phyloP scores from a whole-genome alignment of 2,113 vertebrate species.

The Seriola dumerili region DNA sequence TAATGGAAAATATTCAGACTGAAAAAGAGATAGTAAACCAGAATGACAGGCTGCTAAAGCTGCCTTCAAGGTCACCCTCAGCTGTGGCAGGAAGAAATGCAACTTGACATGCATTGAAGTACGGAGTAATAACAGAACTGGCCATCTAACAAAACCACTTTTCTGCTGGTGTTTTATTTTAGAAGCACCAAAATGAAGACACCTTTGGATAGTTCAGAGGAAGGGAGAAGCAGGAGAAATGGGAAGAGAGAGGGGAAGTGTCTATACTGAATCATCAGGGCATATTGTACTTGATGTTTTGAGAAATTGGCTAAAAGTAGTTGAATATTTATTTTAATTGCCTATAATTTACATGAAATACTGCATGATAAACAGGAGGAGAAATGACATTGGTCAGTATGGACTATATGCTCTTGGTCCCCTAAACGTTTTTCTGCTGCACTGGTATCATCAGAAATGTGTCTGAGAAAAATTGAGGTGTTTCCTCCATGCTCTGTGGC shows the following conservation, averaged over 20 bases:
- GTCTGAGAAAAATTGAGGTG: too few species aligned
- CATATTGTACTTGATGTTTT: not conserved
- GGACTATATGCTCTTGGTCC: not conserved
- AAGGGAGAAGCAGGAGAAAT: not conserved
- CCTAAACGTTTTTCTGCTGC: not conserved
- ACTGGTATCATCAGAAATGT: not conserved
- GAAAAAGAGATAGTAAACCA: not conserved
- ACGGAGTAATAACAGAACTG: constrained; percentile 42
- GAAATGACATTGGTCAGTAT: not conserved
- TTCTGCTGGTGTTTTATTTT: constrained; percentile 31
- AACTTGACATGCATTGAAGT: constrained; percentile 29
- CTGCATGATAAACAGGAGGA: not conserved
- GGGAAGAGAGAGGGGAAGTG: not conserved
- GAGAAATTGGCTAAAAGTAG: too few species aligned
- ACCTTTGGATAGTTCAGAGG: not conserved
- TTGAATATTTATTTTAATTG: not conserved
- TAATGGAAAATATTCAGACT: not conserved
- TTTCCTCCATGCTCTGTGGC: too few species aligned
- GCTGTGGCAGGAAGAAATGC: constrained; percentile 12
- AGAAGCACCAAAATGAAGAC: not conserved
- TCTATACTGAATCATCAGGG: not conserved
- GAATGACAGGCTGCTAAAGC: constrained; percentile 1
- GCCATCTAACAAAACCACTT: not conserved
- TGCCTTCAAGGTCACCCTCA: constrained; percentile 1
- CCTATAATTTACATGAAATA: not conserved